Evolutionary conservation across 1,140 invertebrate genomes (phyloP).

Genomic region (Zaprionus davidi): DNA sequence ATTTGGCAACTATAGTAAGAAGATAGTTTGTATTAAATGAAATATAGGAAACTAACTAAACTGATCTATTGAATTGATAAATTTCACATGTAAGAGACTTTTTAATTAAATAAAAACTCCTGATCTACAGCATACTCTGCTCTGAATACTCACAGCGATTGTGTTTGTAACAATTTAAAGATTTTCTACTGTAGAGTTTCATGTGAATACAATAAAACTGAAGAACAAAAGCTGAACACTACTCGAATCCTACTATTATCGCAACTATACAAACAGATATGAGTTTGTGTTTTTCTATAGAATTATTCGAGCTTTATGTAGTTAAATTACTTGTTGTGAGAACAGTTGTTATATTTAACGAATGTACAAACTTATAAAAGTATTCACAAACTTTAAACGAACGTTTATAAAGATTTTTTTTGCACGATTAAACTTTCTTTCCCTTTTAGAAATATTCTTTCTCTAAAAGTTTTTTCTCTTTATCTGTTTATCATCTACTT

Average conservation of each 20-base stretch:
- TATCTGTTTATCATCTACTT: not conserved
- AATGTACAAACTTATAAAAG: conserved; percentile 16
- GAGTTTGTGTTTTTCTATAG: conserved; percentile 5
- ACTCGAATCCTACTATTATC: conserved; percentile 16
- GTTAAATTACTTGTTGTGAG: conserved; percentile 3
- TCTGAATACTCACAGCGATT: conserved; percentile 2
- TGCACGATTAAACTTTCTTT: not conserved
- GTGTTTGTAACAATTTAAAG: conserved; percentile 29
- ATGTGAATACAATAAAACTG: conserved; percentile 62
- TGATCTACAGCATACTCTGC: not conserved
- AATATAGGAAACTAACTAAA: too few relatives aligned
- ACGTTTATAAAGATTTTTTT: not conserved
- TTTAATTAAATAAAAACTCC: not conserved
- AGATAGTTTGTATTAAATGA: too few relatives aligned
- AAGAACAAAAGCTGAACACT: not conserved
- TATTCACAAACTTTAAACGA: not conserved
- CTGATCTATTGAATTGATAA: not conserved
- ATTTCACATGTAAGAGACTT: not conserved
- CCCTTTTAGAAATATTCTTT: too few relatives aligned
- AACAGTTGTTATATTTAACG: conserved; percentile 1
- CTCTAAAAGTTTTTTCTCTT: too few relatives aligned
- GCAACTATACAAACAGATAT: conserved; percentile 11
- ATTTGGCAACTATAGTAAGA: too few relatives aligned
- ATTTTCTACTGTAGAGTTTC: conserved; percentile 69
- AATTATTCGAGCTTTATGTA: not conserved